Evolutionary conservation across 2,888 invertebrate genomes (phyloP).

Genomic region (Galeopsomyia nigrocyanea): DNA sequence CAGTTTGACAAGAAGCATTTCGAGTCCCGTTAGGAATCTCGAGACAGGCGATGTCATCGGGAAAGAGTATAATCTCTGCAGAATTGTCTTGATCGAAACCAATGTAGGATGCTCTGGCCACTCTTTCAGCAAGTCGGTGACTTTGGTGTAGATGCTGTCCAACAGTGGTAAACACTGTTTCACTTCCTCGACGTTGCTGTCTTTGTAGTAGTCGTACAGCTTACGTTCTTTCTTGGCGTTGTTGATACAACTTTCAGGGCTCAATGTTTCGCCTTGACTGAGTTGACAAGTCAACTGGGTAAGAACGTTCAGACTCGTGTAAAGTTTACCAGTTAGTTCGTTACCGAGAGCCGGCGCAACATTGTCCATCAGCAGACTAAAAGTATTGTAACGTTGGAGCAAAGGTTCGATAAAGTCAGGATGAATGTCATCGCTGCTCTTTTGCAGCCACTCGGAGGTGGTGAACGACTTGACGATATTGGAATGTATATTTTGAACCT

Average conservation of each 20-base stretch:
- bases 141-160: slow-evolving; percentile 74
- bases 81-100: slow-evolving; percentile 79
- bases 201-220: slow-evolving; percentile 83
- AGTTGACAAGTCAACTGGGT: slow-evolving; percentile 70
- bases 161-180: slow-evolving; percentile 80
- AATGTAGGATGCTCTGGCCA: slow-evolving; percentile 95
- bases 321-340: slow-evolving; percentile 71
- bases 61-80: slow-evolving; percentile 78
- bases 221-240: slow-evolving; percentile 45
- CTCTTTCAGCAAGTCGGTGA: slow-evolving; percentile 77
- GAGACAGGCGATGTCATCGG: slow-evolving; percentile 86
- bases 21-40: slow-evolving; percentile 90
- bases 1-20: slow-evolving; percentile 86
- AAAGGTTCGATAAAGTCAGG: slow-evolving; percentile 71
- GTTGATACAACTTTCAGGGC: slow-evolving; percentile 4
- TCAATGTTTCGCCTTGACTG: slow-evolving; percentile 68
- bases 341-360: slow-evolving; percentile 72
- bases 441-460: slow-evolving; percentile 72
- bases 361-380: slow-evolving; percentile 72
- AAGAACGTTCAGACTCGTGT: slow-evolving; percentile 74
- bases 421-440: slow-evolving; percentile 36
- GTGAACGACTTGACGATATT: slow-evolving; percentile 74
- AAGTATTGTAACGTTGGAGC: slow-evolving; percentile 74
- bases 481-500: slow-evolving; percentile 75
- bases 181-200: slow-evolving; percentile 84